phyloP scores from a whole-genome alignment of 2,797 vertebrate species.

The Monodelphis domestica region DNA sequence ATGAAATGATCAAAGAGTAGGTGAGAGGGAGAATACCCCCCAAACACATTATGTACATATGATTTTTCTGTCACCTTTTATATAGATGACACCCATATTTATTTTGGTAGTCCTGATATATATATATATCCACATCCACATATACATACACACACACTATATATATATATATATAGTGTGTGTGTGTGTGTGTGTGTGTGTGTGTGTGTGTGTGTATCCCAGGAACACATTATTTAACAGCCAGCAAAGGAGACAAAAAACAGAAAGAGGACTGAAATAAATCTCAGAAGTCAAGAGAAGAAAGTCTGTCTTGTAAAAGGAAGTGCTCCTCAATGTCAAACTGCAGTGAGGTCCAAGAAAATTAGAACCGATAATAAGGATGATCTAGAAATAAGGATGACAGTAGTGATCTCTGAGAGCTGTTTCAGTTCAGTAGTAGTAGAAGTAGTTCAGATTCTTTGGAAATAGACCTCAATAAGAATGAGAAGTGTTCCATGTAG shows the following conservation, averaged over 20 bases:
- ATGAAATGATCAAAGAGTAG: too few species aligned
- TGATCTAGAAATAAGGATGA: background rate
- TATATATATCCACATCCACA: too few species aligned
- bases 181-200: too few species aligned
- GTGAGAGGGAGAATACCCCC: too few species aligned
- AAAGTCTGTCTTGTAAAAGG: background rate
- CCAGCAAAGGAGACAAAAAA: background rate
- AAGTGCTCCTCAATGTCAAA: background rate
- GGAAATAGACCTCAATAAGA: background rate
- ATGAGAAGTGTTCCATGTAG: background rate
- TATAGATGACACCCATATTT: background rate
- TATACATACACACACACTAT: too few species aligned
- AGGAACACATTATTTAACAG: background rate
- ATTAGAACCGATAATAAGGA: background rate
- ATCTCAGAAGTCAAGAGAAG: background rate
- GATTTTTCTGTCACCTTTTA: background rate
- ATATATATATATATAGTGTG: too few species aligned
- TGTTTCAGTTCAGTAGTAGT: background rate
- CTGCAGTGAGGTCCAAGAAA: background rate
- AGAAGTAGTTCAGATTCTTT: background rate
- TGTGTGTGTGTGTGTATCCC: too few species aligned
- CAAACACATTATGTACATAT: background rate
- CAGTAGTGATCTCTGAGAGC: too few species aligned
- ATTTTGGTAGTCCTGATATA: background rate
- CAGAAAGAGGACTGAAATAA: background rate